These are phyloP conservation scores for Enteromius thamalakanensis DNA, from an alignment of 2,797 vertebrate species.

Conservation along the genomic window DNA sequence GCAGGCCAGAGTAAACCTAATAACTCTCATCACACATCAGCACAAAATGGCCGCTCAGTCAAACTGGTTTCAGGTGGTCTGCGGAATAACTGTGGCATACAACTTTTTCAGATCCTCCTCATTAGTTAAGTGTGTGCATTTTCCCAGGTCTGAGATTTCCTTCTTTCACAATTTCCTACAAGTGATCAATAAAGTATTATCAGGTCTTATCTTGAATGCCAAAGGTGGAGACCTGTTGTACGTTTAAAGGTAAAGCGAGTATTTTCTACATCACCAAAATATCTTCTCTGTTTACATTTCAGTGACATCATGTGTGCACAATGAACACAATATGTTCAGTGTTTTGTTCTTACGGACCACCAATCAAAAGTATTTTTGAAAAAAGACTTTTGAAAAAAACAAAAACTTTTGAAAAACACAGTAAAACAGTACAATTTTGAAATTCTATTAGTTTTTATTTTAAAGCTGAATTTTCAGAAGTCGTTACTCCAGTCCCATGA, in stretches of 20 bases:
- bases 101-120: neutral
- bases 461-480: neutral
- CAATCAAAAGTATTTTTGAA: neutral
- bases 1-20: constrained; percentile 27
- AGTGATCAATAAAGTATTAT: constrained; percentile 35
- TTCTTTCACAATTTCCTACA: constrained; percentile 16
- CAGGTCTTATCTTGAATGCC: constrained; percentile 33
- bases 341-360: neutral
- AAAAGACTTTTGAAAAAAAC: neutral
- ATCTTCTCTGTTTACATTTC: neutral
- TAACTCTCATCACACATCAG: constrained; percentile 30
- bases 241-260: constrained; percentile 16
- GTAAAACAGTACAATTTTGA: neutral
- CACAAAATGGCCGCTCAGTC: constrained; percentile 14
- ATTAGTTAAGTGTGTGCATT: neutral
- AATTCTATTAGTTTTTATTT: neutral
- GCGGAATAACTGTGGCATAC: neutral
- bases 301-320: neutral
- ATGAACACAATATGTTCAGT: neutral
- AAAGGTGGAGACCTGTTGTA: constrained; percentile 22
- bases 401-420: neutral
- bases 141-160: neutral
- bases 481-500: neutral
- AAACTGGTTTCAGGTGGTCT: neutral
- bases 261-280: neutral